Percentiles rank a stretch among this genome's conserved stretches.
phyloP scores from a whole-genome alignment of 1,140 invertebrate genomes.

The Choristoneura fumiferana region DNA sequence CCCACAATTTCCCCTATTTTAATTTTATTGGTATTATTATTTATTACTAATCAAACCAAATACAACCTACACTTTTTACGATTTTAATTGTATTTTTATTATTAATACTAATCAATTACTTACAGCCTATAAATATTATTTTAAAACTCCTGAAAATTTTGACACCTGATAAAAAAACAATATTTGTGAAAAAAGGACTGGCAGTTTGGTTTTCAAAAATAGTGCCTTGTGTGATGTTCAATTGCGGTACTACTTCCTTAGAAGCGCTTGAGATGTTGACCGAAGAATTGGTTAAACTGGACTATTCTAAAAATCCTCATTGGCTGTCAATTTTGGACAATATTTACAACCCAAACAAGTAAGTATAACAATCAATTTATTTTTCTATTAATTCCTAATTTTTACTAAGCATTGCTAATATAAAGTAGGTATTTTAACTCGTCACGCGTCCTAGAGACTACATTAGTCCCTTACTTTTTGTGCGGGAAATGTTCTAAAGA shows the following conservation, averaged over 20 bases:
- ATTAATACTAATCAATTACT: not conserved
- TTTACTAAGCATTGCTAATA: too few relatives aligned
- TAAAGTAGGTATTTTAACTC: too few relatives aligned
- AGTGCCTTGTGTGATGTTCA: slow-evolving; percentile 45
- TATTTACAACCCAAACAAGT: slow-evolving; percentile 55
- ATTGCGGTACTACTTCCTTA: slow-evolving; percentile 22
- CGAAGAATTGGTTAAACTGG: slow-evolving; percentile 44
- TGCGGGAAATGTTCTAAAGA: too few relatives aligned
- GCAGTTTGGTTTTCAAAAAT: slow-evolving; percentile 59
- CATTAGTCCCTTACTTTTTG: too few relatives aligned
- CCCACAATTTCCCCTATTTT: too few relatives aligned
- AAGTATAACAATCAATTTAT: slow-evolving; percentile 26
- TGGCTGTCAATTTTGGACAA: slow-evolving; percentile 49
- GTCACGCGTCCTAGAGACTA: too few relatives aligned
- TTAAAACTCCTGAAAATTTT: slow-evolving; percentile 32
- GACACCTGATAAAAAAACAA: slow-evolving; percentile 42
- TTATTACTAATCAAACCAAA: too few relatives aligned
- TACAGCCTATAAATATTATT: too few relatives aligned
- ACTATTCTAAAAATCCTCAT: slow-evolving; percentile 50
- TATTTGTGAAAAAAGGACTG: slow-evolving; percentile 53
- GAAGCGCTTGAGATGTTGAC: slow-evolving; percentile 52
- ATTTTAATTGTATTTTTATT: slow-evolving; percentile 5
- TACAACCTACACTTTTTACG: too few relatives aligned
- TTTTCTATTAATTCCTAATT: too few relatives aligned
- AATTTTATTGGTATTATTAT: too few relatives aligned